Evolutionary conservation across 2,113 vertebrate species (phyloP), one percentile per base, ranked within the genome.

Genomic region (Bagarius yarrelli): DNA sequence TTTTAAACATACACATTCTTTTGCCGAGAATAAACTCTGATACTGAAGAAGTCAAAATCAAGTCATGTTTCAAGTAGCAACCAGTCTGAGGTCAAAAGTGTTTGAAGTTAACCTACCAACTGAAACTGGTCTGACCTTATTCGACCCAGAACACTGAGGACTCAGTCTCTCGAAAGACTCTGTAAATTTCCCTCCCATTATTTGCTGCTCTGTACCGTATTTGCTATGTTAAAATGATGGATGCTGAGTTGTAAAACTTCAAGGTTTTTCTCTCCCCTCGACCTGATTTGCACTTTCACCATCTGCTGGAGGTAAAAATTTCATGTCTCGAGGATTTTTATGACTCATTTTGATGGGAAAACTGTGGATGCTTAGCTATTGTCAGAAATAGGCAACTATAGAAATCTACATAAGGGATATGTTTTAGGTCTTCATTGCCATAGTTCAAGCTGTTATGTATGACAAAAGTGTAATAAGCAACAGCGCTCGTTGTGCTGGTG

Each of bases 161-260:
- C 36, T 23, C 12, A 2, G 15, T 75, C 60, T 79, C 69, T 61
- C 32, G 69, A 44, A 72, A 72, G 61, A 59, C 57, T 60, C 56
- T 72, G 84, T 83, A 69, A 80, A 81, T 71, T 64, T 59, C 50
- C 1, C 27, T 59, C 59, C 57, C 55, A 78, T 69, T 84, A 81
- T 83, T 84, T 67, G 80, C 59, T 76, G 66, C 80, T 80, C 59
- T 83, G 60, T 15, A 63, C 73, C 74, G 64, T 80, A 78, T 79
- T 83, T 80, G 66, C 64, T 64, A 36, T 73, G 80, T 85, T 85
- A 83, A 85, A 82, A 69, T 85, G 84, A 85, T 85, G 80, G 76
- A 85, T 85, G 76, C 18, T 52, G 57, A 34, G 55, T 63, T 44
- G 50, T 82, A 70, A 72, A 79, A 76, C 77, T n/a, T 69, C 61